Conservation (phyloP, 2,113 vertebrate species). For the Pholis gunnellus region DNA sequence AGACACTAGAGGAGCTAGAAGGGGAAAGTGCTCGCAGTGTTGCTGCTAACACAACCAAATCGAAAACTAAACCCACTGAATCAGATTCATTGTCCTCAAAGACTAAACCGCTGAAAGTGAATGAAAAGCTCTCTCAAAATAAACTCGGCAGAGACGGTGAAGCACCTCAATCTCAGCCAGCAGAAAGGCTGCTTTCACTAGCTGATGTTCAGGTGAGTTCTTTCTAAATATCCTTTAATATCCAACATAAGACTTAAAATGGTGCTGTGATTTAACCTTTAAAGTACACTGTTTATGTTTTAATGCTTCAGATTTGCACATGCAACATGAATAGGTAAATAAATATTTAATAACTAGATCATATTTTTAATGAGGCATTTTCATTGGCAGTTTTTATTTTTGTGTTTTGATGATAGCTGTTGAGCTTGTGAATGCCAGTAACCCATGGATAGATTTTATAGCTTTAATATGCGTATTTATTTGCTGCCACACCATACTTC, state of each 20-base stretch:
- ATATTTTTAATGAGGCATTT: neutral
- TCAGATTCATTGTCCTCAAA: conserved; percentile 18
- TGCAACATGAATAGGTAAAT: conserved; percentile 57
- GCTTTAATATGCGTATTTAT: neutral
- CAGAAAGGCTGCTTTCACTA: neutral
- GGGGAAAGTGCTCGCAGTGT: neutral
- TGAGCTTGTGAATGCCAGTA: neutral
- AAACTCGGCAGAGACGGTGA: neutral
- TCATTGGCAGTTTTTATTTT: neutral
- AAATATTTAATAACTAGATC: conserved; percentile 4
- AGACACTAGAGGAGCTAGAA: conserved; percentile 11
- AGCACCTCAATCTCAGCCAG: neutral
- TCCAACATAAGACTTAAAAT: neutral
- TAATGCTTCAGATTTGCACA: conserved; percentile 44
- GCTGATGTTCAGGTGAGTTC: conserved; percentile 44
- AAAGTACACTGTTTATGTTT: conserved; percentile 12
- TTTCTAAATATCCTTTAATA: neutral
- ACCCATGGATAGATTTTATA: neutral
- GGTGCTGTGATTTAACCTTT: neutral
- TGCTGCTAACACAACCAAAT: neutral
- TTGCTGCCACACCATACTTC: neutral
- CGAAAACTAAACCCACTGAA: conserved; percentile 10
- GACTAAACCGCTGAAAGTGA: conserved; percentile 1
- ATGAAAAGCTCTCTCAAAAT: neutral
- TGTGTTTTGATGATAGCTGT: neutral